A percentile compares a stretch with the other conserved stretches of the same genome.
phyloP scores from a whole-genome alignment of 1,140 invertebrate species.

The Apis laboriosa region DNA sequence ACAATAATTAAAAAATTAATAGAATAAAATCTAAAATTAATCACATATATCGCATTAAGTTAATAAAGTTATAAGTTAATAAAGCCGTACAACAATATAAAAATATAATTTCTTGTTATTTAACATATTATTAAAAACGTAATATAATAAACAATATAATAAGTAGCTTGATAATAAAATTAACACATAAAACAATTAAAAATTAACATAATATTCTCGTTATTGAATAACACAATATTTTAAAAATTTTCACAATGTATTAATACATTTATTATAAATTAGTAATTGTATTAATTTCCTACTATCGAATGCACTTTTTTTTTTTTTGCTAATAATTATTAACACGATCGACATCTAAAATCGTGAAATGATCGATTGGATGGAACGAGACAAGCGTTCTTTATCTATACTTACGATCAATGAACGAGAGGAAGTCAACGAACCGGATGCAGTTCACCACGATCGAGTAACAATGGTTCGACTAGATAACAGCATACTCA shows the following conservation, averaged over 20 bases:
- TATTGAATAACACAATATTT: no score
- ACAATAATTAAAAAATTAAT: no score
- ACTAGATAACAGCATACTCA: not conserved
- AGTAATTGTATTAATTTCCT: not conserved
- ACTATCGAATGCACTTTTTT: not conserved
- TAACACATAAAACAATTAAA: no score
- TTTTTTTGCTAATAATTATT: not conserved
- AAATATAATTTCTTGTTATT: no score
- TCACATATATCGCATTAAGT: no score
- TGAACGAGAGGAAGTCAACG: constrained; percentile 7
- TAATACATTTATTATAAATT: not conserved
- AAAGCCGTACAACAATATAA: no score
- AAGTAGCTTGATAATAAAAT: no score
- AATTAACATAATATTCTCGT: no score
- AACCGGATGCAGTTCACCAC: constrained; percentile 16
- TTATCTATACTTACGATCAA: constrained; percentile 13
- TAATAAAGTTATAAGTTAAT: no score
- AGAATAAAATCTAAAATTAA: no score
- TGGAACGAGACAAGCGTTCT: not conserved
- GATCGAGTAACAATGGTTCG: constrained; percentile 11
- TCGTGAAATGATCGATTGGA: not conserved
- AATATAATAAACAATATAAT: no score
- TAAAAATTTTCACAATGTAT: not conserved
- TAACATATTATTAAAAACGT: no score
- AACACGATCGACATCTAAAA: not conserved